phyloP scores from a whole-genome alignment of 2,797 vertebrate species.

The Neomorphus geoffroyi region DNA sequence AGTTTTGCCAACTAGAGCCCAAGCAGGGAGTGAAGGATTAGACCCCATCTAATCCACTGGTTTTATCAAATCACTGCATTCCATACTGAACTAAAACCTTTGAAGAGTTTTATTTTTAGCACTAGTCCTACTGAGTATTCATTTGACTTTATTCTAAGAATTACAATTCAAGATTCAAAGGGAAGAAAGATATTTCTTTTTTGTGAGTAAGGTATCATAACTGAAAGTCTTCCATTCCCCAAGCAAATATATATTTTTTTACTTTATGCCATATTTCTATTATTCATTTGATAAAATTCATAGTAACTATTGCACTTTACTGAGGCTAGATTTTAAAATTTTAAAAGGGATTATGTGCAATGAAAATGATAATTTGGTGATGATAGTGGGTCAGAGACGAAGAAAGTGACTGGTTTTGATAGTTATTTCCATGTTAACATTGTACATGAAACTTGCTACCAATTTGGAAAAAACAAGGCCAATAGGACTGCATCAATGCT shows the following conservation, averaged over 20 bases:
- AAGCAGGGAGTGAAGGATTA: slow-evolving; percentile 30
- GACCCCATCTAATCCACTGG: slow-evolving; percentile 7
- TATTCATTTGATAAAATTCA: not conserved
- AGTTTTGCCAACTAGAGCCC: slow-evolving; percentile 20
- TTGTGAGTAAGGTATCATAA: not conserved
- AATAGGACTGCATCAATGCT: not conserved
- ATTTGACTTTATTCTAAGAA: not conserved
- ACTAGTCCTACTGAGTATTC: not conserved
- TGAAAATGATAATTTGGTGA: slow-evolving; percentile 63
- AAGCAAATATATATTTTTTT: not conserved
- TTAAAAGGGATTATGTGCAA: slow-evolving; percentile 47
- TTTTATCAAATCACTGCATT: slow-evolving; percentile 11
- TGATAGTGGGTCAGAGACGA: slow-evolving; percentile 44
- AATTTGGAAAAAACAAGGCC: slow-evolving; percentile 45
- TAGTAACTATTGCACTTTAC: slow-evolving; percentile 36
- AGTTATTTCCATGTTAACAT: slow-evolving; percentile 57
- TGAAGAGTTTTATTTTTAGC: slow-evolving; percentile 12
- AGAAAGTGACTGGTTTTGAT: slow-evolving; percentile 62
- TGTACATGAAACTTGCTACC: slow-evolving; percentile 45
- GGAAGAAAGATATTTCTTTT: not conserved
- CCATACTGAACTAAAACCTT: slow-evolving; percentile 24
- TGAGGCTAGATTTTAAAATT: slow-evolving; percentile 45
- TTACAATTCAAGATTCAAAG: not conserved
- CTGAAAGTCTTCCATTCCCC: not conserved
- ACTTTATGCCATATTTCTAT: not conserved